These are phyloP conservation scores for Drosophila gaucha DNA, from an alignment of 2,888 invertebrate species.

Conservation along the genomic window DNA sequence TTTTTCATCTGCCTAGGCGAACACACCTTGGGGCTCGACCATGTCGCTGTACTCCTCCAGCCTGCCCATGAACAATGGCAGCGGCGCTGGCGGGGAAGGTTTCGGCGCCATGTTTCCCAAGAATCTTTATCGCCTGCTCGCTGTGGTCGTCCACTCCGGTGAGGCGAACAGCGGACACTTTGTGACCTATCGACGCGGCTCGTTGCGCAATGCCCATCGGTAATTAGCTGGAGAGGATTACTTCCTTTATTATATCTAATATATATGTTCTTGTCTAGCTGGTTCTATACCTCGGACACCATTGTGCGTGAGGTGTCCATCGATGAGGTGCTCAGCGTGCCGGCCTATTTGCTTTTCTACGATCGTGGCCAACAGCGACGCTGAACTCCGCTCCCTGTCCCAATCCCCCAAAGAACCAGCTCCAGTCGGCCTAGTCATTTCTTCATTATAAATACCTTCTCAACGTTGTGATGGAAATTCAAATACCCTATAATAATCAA, in stretches of 20 bases:
- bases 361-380: conserved; percentile 86
- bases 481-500: conserved; percentile 21
- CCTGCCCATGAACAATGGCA: conserved; percentile 81
- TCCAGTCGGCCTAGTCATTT: conserved; percentile 55
- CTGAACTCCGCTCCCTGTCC: neutral
- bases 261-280: conserved; percentile 85
- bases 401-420: conserved; percentile 1
- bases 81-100: conserved; percentile 69
- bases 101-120: conserved; percentile 85
- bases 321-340: conserved; percentile 92
- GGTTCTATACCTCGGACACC: conserved; percentile 95
- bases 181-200: conserved; percentile 94
- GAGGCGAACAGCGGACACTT: conserved; percentile 97
- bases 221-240: conserved; percentile 36
- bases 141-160: conserved; percentile 96
- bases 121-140: conserved; percentile 91
- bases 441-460: conserved; percentile 18
- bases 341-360: conserved; percentile 97
- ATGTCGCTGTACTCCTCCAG: conserved; percentile 84
- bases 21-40: conserved; percentile 85
- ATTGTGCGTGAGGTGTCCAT: conserved; percentile 92
- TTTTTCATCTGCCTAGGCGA: conserved; percentile 67
- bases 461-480: conserved; percentile 44
- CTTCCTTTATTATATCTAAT: too few relatives aligned
- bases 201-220: conserved; percentile 84